Conservation (phyloP, 1,140 invertebrate species). For the Lethrus apterus region DNA sequence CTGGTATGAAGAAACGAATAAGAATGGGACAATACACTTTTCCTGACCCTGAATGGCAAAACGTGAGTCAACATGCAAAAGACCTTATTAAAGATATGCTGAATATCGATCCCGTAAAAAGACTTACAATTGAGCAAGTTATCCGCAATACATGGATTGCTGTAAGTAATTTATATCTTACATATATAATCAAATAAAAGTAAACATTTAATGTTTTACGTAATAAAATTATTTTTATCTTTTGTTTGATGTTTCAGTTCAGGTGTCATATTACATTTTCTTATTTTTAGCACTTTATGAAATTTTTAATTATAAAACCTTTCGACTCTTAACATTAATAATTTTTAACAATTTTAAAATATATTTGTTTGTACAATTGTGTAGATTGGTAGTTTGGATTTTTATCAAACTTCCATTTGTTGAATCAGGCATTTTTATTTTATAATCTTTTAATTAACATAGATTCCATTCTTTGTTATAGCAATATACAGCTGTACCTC, state of each 20-base stretch:
- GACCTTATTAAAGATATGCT: constrained; percentile 91
- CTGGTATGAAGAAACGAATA: constrained; percentile 99
- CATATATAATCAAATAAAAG: too few species aligned
- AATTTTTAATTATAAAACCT: too few species aligned
- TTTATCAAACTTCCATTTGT: too few species aligned
- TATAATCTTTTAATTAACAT: neutral
- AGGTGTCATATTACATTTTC: too few species aligned
- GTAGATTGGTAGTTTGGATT: constrained; percentile 2
- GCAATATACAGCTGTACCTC: constrained; percentile 83
- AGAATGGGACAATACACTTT: constrained; percentile 95
- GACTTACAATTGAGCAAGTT: constrained; percentile 86
- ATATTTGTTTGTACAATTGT: too few species aligned
- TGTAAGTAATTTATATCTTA: constrained; percentile 57
- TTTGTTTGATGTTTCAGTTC: too few species aligned
- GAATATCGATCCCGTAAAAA: constrained; percentile 83
- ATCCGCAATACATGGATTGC: constrained; percentile 86
- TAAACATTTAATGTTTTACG: too few species aligned
- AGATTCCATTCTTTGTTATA: constrained; percentile 35
- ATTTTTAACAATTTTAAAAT: too few species aligned
- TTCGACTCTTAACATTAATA: too few species aligned
- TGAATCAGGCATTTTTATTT: too few species aligned
- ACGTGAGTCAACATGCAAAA: constrained; percentile 90
- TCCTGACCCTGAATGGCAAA: constrained; percentile 91
- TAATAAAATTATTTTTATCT: too few species aligned
- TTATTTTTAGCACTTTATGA: too few species aligned